phyloP scores from a whole-genome alignment of 1,140 invertebrate species.

The Zaprionus nigranus region DNA sequence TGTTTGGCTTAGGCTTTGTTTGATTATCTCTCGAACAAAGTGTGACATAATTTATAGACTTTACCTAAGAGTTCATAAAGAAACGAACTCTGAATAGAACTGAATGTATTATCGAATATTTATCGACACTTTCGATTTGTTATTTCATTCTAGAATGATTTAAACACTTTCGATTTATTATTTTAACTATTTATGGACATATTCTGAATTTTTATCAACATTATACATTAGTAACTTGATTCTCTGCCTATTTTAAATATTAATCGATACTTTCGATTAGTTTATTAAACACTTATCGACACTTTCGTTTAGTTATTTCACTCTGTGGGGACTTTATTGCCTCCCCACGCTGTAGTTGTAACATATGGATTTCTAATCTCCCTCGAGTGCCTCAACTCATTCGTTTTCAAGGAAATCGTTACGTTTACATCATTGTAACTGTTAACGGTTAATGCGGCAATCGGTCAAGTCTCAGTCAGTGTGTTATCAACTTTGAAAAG shows the following conservation, averaged over 20 bases:
- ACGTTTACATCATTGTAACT: constrained; percentile 13
- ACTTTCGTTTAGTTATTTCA: background rate
- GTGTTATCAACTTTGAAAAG: constrained; percentile 29
- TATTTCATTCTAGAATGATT: too few relatives aligned
- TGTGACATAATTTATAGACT: background rate
- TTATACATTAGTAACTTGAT: too few relatives aligned
- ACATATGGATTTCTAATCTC: too few relatives aligned
- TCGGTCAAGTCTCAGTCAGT: constrained; percentile 24
- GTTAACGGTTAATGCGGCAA: constrained; percentile 15
- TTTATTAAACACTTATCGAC: background rate
- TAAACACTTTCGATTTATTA: too few relatives aligned
- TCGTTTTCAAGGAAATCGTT: constrained; percentile 1
- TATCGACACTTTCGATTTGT: background rate
- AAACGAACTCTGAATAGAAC: background rate
- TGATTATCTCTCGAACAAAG: background rate
- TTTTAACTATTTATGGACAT: too few relatives aligned
- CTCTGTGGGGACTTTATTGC: too few relatives aligned
- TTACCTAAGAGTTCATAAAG: background rate
- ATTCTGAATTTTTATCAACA: too few relatives aligned
- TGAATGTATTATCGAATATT: background rate
- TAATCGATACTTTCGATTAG: too few relatives aligned
- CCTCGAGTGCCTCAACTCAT: constrained; percentile 2
- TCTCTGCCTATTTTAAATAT: too few relatives aligned
- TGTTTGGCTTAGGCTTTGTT: background rate
- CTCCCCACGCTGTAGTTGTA: too few relatives aligned